Conservation (phyloP, 2,797 vertebrate species). For the Vultur gryphus region DNA sequence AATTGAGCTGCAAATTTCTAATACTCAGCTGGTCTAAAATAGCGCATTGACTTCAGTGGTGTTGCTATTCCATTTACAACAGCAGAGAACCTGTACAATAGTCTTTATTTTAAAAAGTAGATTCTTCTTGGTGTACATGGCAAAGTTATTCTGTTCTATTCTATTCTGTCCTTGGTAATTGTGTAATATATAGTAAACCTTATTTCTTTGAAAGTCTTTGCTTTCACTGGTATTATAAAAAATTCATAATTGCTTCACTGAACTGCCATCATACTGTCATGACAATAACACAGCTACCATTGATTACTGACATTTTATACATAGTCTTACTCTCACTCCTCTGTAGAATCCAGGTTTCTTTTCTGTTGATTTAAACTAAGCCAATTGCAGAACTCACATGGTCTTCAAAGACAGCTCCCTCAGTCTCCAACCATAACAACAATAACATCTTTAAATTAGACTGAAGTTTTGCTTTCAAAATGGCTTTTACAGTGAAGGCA, state of each 20-base stretch:
- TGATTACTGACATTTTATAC: not conserved
- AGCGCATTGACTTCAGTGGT: not conserved
- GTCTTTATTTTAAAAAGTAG: not conserved
- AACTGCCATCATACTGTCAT: not conserved
- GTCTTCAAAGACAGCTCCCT: not conserved
- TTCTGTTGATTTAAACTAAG: not conserved
- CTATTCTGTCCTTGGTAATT: not conserved
- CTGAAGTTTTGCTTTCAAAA: slow-evolving; percentile 18
- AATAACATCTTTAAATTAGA: slow-evolving; percentile 1
- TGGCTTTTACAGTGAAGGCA: not conserved
- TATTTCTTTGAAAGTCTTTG: slow-evolving; percentile 14
- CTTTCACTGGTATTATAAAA: not conserved
- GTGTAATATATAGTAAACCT: not conserved
- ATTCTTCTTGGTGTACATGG: not conserved
- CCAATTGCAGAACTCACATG: not conserved
- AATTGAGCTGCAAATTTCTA: not conserved
- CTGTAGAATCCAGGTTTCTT: not conserved
- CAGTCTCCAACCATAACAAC: not conserved
- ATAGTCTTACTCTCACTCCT: not conserved
- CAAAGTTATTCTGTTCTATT: not conserved
- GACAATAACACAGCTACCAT: not conserved
- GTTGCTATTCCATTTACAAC: not conserved
- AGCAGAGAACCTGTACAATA: not conserved
- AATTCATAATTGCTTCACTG: slow-evolving; percentile 21
- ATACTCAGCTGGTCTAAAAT: not conserved